phyloP scores from a whole-genome alignment of 2,888 invertebrate genomes.

The Eupithecia exiguata region DNA sequence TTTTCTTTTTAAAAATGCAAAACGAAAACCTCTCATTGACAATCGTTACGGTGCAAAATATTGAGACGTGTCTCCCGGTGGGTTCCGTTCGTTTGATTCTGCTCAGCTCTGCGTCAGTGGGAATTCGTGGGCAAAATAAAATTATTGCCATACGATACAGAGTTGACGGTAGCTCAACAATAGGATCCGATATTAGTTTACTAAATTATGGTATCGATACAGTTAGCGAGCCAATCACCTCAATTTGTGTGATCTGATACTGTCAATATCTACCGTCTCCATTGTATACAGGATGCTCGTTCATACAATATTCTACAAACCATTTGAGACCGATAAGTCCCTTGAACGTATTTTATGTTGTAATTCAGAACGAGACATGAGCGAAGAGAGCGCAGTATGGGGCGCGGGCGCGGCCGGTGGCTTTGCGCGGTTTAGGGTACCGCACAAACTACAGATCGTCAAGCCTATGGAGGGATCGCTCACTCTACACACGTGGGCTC shows the following conservation, averaged over 20 bases:
- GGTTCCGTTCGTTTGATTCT: no score
- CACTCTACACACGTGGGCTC: slow-evolving; percentile 97
- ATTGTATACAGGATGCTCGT: background rate
- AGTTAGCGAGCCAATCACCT: background rate
- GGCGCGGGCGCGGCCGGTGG: slow-evolving; percentile 76
- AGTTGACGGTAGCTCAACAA: no score
- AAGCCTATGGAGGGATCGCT: slow-evolving; percentile 97
- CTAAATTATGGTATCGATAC: background rate
- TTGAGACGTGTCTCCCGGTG: no score
- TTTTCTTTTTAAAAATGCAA: no score
- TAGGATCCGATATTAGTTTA: no score
- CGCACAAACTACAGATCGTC: slow-evolving; percentile 95
- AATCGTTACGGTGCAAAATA: no score
- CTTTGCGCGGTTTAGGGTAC: slow-evolving; percentile 87
- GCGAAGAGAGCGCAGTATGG: slow-evolving; percentile 79
- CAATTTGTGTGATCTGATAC: no score
- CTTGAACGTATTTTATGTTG: background rate
- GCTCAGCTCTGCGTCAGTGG: no score
- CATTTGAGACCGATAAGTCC: background rate
- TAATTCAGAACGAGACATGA: slow-evolving; percentile 65
- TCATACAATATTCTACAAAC: background rate
- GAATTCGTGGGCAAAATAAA: no score
- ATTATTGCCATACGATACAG: no score
- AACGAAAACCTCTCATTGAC: no score
- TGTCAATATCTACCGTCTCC: background rate